These are phyloP conservation scores for Meteorus colon DNA, from an alignment of 2,888 invertebrate species.

Conservation along the genomic window DNA sequence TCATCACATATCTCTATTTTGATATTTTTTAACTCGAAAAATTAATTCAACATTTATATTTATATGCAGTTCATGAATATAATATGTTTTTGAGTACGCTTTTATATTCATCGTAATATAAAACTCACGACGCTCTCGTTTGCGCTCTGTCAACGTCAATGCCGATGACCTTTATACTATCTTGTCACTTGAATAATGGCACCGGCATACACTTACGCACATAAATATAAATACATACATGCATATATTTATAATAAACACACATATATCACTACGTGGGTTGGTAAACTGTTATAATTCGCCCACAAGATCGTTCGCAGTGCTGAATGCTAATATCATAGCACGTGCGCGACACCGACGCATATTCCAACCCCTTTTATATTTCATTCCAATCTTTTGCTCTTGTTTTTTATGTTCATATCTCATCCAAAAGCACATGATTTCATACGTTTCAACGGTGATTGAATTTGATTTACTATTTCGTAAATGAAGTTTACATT, in stretches of 20 bases:
- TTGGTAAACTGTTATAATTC: conserved; percentile 63
- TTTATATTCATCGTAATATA: background rate
- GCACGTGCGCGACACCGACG: conserved; percentile 32
- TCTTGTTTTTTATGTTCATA: background rate
- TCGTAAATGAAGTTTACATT: background rate
- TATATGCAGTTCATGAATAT: too few species aligned
- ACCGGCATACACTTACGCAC: conserved; percentile 50
- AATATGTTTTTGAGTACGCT: conserved; percentile 7
- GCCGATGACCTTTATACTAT: conserved; percentile 60
- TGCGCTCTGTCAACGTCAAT: conserved; percentile 40
- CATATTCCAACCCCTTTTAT: conserved; percentile 7
- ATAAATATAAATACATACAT: conserved; percentile 27
- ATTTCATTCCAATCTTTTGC: conserved; percentile 14
- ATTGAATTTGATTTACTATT: conserved; percentile 3
- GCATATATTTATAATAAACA: background rate
- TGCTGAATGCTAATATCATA: conserved; percentile 47
- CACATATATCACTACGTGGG: conserved; percentile 53
- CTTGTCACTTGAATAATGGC: conserved; percentile 59
- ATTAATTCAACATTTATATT: background rate
- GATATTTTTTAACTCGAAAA: background rate
- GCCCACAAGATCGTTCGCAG: conserved; percentile 54
- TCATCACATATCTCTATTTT: too few species aligned
- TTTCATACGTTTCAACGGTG: background rate
- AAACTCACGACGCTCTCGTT: conserved; percentile 8
- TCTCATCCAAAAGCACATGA: background rate